These are phyloP conservation scores for Stramonita haemastoma DNA, from an alignment of 2,888 invertebrate genomes.

Conservation along the genomic window DNA sequence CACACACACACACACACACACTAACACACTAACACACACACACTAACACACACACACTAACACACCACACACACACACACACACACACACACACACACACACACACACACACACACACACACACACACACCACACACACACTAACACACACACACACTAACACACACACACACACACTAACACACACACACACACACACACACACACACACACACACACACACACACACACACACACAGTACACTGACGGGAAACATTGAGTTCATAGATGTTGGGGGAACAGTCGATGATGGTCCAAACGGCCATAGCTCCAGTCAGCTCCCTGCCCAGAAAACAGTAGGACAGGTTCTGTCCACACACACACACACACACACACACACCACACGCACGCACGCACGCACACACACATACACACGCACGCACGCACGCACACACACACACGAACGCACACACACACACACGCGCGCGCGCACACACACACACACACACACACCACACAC, in stretches of 20 bases:
- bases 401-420: not conserved
- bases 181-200: not conserved
- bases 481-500: not conserved
- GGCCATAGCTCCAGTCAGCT: not conserved
- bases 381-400: no score
- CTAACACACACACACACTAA: no score
- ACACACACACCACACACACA: no score
- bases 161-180: no score
- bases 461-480: not conserved
- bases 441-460: not conserved
- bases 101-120: no score
- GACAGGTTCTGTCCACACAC: not conserved
- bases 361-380: constrained; percentile 5
- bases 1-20: not conserved
- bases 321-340: not conserved
- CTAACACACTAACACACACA: not conserved
- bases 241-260: constrained; percentile 2
- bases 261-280: not conserved
- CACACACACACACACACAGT: not conserved
- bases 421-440: not conserved
- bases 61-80: no score
- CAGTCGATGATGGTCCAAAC: not conserved
- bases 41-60: not conserved
- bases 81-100: no score
- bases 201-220: constrained; percentile 1